Conservation (phyloP, 92 coral and sea anemone genomes). For the Umimayanthus chanpuru region DNA sequence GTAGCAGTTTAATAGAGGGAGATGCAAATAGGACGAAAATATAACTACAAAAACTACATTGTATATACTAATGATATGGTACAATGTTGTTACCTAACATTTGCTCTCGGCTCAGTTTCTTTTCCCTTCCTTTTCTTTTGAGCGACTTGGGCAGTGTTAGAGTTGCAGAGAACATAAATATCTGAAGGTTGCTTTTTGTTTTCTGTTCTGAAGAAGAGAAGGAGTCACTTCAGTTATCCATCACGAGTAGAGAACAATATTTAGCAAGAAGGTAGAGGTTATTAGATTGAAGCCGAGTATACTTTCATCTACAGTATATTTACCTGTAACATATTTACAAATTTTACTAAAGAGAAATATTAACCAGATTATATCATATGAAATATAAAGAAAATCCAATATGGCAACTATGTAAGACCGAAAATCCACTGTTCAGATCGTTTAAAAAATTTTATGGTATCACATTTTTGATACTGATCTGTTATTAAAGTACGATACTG, state of each 20-base stretch:
- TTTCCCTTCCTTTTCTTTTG: conserved; percentile 69
- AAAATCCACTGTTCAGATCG: too few species aligned
- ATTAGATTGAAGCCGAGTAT: background rate
- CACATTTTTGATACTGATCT: too few species aligned
- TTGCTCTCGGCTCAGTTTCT: conserved; percentile 59
- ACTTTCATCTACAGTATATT: too few species aligned
- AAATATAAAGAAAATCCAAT: too few species aligned
- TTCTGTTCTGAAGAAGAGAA: conserved; percentile 41
- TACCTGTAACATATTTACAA: too few species aligned
- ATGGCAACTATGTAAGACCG: too few species aligned
- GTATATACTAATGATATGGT: background rate
- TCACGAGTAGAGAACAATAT: too few species aligned
- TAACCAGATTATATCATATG: too few species aligned
- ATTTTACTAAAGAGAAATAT: too few species aligned
- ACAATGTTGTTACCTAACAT: conserved; percentile 61
- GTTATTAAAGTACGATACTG: too few species aligned
- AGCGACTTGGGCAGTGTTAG: conserved; percentile 84
- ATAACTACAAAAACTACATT: background rate
- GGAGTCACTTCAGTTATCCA: background rate
- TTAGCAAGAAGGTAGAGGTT: background rate
- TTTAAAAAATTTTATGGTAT: too few species aligned
- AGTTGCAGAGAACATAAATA: conserved; percentile 95
- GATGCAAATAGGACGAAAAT: background rate
- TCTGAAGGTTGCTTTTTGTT: conserved; percentile 70
- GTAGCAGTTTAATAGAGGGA: background rate